Percentiles rank a stretch among this genome's conserved stretches.
Conservation (phyloP, 2,888 invertebrate species). For the Hedya salicella region DNA sequence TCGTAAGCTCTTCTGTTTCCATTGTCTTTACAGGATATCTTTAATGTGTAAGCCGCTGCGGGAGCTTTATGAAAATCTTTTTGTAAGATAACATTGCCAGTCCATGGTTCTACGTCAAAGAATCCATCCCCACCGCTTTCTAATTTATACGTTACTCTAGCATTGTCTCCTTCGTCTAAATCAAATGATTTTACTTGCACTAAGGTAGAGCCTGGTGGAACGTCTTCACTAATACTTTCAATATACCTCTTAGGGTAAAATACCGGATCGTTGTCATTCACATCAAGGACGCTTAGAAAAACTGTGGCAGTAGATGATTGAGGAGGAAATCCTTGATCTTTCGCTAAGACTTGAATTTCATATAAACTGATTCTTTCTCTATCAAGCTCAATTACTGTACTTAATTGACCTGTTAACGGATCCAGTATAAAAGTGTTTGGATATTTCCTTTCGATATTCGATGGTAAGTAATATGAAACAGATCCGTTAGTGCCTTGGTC, state of each 20-base stretch:
- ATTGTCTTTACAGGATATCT: conserved; percentile 92
- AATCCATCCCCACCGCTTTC: conserved; percentile 92
- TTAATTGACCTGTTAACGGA: conserved; percentile 93
- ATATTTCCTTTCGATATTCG: conserved; percentile 91
- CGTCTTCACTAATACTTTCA: conserved; percentile 89
- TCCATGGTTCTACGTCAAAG: conserved; percentile 91
- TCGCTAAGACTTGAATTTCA: conserved; percentile 93
- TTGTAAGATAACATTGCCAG: conserved; percentile 90
- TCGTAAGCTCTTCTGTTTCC: conserved; percentile 90
- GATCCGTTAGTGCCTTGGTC: conserved; percentile 98
- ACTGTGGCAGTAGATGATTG: conserved; percentile 96
- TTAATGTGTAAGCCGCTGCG: conserved; percentile 89
- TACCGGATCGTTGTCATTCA: conserved; percentile 96
- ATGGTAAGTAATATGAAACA: conserved; percentile 92
- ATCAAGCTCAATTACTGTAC: conserved; percentile 91
- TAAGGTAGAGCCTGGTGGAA: conserved; percentile 86
- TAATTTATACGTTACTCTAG: conserved; percentile 90
- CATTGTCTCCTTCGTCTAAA: conserved; percentile 95
- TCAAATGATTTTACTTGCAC: conserved; percentile 93
- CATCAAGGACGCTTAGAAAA: conserved; percentile 91
- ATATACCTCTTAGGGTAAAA: conserved; percentile 97
- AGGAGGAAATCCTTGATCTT: conserved; percentile 95
- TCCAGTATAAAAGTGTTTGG: conserved; percentile 94
- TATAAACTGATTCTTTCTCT: conserved; percentile 92
- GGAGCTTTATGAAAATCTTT: conserved; percentile 87